phyloP scores from a whole-genome alignment of 2,113 vertebrate species.

The Brachyistius frenatus region DNA sequence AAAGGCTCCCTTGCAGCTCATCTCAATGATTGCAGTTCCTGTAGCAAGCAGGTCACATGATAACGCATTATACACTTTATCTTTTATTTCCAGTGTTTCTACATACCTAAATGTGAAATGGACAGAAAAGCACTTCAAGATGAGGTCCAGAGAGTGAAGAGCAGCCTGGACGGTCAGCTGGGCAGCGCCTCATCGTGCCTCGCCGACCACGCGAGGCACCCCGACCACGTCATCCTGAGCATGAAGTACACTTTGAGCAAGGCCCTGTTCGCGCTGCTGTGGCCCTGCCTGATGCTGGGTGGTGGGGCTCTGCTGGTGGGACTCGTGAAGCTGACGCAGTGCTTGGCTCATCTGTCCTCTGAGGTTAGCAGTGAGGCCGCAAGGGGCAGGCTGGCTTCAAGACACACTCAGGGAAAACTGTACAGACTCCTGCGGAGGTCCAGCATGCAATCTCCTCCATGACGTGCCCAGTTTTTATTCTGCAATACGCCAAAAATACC shows the following conservation, averaged over 20 bases:
- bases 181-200: slow-evolving; percentile 74
- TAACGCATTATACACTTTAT: slow-evolving; percentile 15
- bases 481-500: slow-evolving; percentile 1
- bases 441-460: slow-evolving; percentile 46
- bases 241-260: slow-evolving; percentile 75
- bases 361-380: slow-evolving; percentile 46
- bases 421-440: slow-evolving; percentile 66
- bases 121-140: slow-evolving; percentile 73
- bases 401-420: slow-evolving; percentile 39
- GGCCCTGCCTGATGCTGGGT: slow-evolving; percentile 85
- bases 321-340: slow-evolving; percentile 87
- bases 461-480: neutral
- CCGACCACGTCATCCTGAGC: slow-evolving; percentile 76
- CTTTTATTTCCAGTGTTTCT: slow-evolving; percentile 85
- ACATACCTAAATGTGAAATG: slow-evolving; percentile 84
- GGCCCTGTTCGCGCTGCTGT: slow-evolving; percentile 82
- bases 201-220: slow-evolving; percentile 57
- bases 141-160: slow-evolving; percentile 79
- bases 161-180: slow-evolving; percentile 68
- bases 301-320: slow-evolving; percentile 86
- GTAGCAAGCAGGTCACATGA: slow-evolving; percentile 23
- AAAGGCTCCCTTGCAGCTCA: slow-evolving; percentile 5
- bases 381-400: slow-evolving; percentile 29
- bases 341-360: slow-evolving; percentile 78
- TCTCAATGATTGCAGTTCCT: slow-evolving; percentile 42